Base-by-base conservation (phyloP, 1,140 invertebrate species). In the Macrotrachela quadricornifera region DNA sequence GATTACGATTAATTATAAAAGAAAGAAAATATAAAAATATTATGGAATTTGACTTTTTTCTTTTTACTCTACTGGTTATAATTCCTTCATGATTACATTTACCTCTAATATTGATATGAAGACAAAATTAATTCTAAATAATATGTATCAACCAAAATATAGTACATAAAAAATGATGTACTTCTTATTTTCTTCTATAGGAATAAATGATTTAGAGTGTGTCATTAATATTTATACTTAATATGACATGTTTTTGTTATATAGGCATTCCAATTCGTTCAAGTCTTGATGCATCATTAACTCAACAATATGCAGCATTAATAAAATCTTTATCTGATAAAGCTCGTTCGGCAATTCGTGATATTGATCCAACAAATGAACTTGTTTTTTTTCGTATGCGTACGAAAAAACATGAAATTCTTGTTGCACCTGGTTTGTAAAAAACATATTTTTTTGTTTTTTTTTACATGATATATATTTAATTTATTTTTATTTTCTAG, bases 381-480 rank as follows among this genome's bases (percentile, higher is more conserved):
- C 73, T 96, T 56, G 88, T 85, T 55, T 96, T 96, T 67, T 72
- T 97, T 3, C 75, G 91, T 46, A 79, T 96, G 43, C 75, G 88
- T 59, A 91, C 88, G 56, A 91, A 90, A 65, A 91, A 94, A 65
- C 84, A 96, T 71, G 91, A 96, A 74, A 90, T 95, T 59, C 82
- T 95, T 77, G 82, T 94, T 50, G 86, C 87, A 14, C 87, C 88
- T 44, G 76, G 77, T 76, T 68, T 62, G 57, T 42, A 4, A 4
- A 42, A 2, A 30, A n/a, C 21, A 30, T 4, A 10, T 18, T 46
- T 4, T 45, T 18, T 12, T 15, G 0, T 1, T 14, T 1, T 6
- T 43, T 43, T 16, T 30, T 14, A 36, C 16, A 42, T 18, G 12
- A 18, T 15, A 17, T 17, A 30, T 17, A 37, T 16, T 37, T 17